Base-by-base conservation (phyloP, 2,113 vertebrate species). In the Tychaedon coryphoeus region DNA sequence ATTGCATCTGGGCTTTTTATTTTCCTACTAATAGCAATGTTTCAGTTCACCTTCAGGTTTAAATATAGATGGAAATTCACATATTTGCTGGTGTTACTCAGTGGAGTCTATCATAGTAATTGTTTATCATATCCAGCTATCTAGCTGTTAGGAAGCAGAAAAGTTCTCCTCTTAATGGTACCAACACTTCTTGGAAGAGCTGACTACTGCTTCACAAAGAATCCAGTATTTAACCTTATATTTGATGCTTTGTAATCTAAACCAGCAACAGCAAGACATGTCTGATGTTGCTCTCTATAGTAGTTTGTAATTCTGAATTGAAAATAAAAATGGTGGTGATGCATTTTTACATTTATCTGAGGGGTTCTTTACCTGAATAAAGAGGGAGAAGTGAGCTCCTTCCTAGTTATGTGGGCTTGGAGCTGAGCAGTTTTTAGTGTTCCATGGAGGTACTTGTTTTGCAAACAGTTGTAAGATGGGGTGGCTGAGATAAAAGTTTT, bases 351-450 rank as follows among this genome's bases (percentile, higher is more conserved):
- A 5, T 72, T 56, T 62, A 14, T 54, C 25, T 58, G 17, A 13
- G 43, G 11, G 26, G 15, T 24, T 43, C 19, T 82, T 40, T 29
- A 72, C 42, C 47, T 70, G 15, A n/a, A 31, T 31, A 36, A 65
- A 56, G 8, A 20, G 19, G 25, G 12, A 42, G 61, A 48, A 62
- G 19, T 22, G 56, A 92, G 19, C 33, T 65, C 34, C 14, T 11
- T 92, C 71, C 28, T 64, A 43, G 38, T 0, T 0, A 8, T 2
- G 1, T 6, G 33, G 47, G 14, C 8, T 34, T 53, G 28, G 10
- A 75, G 33, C 22, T 65, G 38, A 88, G 28, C 54, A 40, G 19
- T 45, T 60, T 6, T 47, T 78, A 34, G n/a, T n/a, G n/a, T 34
- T 60, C 33, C 8, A 10, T 15, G 9, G 14, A 14, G 26, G 12